Conservation (phyloP, 2,113 vertebrate species). For the Sebastes fasciatus region DNA sequence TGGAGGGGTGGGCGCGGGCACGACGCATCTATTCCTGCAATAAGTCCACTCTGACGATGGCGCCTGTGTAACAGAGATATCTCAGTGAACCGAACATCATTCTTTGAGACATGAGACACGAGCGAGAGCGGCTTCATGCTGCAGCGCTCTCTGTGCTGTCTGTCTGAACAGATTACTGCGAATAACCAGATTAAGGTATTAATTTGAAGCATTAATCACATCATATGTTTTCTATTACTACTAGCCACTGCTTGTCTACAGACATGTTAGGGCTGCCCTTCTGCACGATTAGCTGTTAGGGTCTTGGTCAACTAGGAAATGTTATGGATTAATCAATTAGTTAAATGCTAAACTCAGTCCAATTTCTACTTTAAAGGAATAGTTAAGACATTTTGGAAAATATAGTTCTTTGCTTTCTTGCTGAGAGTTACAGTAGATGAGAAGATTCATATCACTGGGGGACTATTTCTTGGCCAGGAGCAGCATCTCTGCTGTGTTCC, state of each 20-base stretch:
- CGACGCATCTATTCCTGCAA: conserved; percentile 61
- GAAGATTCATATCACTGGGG: neutral
- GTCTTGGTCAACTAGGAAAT: neutral
- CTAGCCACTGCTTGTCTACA: neutral
- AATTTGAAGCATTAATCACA: neutral
- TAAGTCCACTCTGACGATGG: conserved; percentile 53
- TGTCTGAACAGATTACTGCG: too few species aligned
- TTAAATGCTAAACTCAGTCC: neutral
- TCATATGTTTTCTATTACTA: neutral
- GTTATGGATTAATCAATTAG: neutral
- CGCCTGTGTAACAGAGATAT: conserved; percentile 76
- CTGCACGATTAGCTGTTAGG: neutral
- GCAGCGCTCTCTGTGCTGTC: neutral
- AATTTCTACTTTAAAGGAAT: neutral
- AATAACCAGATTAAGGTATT: conserved; percentile 1
- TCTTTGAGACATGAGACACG: conserved; percentile 50
- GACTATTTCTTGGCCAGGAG: too few species aligned
- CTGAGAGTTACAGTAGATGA: neutral
- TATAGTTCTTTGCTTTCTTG: neutral
- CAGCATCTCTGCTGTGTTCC: neutral
- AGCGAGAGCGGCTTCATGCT: conserved; percentile 13
- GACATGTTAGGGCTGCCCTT: neutral
- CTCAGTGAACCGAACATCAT: conserved; percentile 64
- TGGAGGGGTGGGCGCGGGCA: conserved; percentile 25
- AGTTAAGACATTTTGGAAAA: neutral